Conservation (phyloP, 2,888 invertebrate genomes). For the Himalopsyche japonica region DNA sequence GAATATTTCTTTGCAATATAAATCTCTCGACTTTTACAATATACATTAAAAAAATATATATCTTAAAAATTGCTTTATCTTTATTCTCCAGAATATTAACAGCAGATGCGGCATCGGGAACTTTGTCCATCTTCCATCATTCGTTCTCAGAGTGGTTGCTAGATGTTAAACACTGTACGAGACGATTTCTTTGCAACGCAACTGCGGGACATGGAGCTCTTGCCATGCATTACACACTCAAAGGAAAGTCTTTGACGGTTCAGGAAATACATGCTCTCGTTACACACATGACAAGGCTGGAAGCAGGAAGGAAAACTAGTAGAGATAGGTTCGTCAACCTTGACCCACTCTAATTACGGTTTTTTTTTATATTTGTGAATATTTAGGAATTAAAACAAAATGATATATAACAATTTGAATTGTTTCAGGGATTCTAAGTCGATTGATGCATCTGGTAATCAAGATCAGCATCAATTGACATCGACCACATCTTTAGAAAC, state of each 20-base stretch:
- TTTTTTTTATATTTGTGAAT: neutral
- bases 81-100: constrained; percentile 50
- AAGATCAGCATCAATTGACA: neutral
- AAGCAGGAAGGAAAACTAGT: constrained; percentile 52
- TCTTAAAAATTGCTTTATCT: no score
- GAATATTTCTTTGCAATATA: constrained; percentile 45
- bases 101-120: constrained; percentile 63
- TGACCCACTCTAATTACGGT: no score
- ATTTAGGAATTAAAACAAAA: no score
- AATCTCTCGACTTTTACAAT: neutral
- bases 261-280: constrained; percentile 77
- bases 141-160: constrained; percentile 94
- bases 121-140: constrained; percentile 83
- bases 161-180: constrained; percentile 97
- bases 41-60: no score
- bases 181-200: constrained; percentile 87
- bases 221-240: constrained; percentile 79
- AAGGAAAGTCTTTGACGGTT: constrained; percentile 69
- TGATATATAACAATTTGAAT: no score
- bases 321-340: constrained; percentile 47
- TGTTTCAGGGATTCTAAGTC: constrained; percentile 44
- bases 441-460: constrained; percentile 10
- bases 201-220: constrained; percentile 87
- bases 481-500: neutral
- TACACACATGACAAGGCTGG: constrained; percentile 69